A percentile compares a stretch with the other conserved stretches of the same genome.
Conservation (phyloP, 1,140 invertebrate genomes). For the Tenebrio molitor region DNA sequence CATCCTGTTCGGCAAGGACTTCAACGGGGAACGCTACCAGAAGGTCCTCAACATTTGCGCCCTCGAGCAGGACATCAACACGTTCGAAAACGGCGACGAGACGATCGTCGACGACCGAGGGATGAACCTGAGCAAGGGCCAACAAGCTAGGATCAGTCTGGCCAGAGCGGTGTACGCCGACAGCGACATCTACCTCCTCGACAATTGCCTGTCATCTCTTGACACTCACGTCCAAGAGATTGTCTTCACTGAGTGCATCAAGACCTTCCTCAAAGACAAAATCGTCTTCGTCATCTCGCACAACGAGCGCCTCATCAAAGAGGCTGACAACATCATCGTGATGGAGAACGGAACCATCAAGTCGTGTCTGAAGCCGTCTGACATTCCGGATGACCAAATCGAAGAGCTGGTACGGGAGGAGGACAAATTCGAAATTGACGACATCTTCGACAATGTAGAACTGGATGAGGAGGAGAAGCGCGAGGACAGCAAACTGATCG, state of each 20-base stretch:
- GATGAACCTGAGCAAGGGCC: slow-evolving; percentile 84
- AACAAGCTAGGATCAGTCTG: slow-evolving; percentile 91
- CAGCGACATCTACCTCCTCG: slow-evolving; percentile 84
- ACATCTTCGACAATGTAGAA: slow-evolving; percentile 45
- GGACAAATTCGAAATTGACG: slow-evolving; percentile 50
- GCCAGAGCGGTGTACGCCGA: slow-evolving; percentile 86
- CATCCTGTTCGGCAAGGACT: slow-evolving; percentile 73
- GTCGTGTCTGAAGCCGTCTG: slow-evolving; percentile 43
- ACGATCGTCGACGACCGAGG: slow-evolving; percentile 90
- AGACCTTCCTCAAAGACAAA: slow-evolving; percentile 78
- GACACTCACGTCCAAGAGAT: slow-evolving; percentile 86
- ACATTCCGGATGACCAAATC: slow-evolving; percentile 47
- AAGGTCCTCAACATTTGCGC: slow-evolving; percentile 63
- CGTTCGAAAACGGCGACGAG: slow-evolving; percentile 72
- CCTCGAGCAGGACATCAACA: slow-evolving; percentile 55
- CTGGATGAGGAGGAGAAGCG: slow-evolving; percentile 36
- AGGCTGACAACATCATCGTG: slow-evolving; percentile 78
- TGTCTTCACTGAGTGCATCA: slow-evolving; percentile 82
- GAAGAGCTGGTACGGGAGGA: slow-evolving; percentile 47
- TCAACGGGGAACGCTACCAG: slow-evolving; percentile 71
- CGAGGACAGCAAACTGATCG: slow-evolving; percentile 20
- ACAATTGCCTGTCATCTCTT: slow-evolving; percentile 87
- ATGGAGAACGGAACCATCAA: slow-evolving; percentile 74
- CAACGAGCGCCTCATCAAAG: slow-evolving; percentile 87
- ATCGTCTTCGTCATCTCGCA: slow-evolving; percentile 82